phyloP scores from a whole-genome alignment of 2,888 invertebrate species.

The Eudemis profundana region DNA sequence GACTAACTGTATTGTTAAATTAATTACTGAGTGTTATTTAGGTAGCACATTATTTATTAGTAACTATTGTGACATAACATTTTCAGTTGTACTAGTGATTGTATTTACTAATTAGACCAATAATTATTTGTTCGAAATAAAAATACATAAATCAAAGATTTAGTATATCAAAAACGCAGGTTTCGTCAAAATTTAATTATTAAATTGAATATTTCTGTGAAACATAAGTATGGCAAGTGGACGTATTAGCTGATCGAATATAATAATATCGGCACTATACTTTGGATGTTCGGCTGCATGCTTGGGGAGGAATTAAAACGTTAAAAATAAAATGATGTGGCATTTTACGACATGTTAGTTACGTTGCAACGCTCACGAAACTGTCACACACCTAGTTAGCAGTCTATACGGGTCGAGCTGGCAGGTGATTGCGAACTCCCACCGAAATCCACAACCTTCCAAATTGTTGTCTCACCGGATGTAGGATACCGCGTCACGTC shows the following conservation, averaged over 20 bases:
- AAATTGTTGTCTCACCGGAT: conserved; percentile 2
- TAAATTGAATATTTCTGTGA: too few relatives aligned
- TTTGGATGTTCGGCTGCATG: background rate
- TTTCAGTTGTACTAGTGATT: too few relatives aligned
- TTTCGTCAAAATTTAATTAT: too few relatives aligned
- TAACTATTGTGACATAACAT: too few relatives aligned
- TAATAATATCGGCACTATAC: background rate
- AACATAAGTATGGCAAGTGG: too few relatives aligned
- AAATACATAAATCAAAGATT: too few relatives aligned
- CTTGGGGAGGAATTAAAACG: conserved; percentile 11
- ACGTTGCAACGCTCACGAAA: conserved; percentile 2
- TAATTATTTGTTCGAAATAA: too few relatives aligned
- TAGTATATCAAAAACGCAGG: too few relatives aligned
- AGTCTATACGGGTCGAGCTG: background rate
- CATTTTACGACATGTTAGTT: conserved; percentile 13
- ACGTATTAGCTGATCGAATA: too few relatives aligned
- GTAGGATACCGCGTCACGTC: conserved; percentile 1
- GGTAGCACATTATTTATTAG: background rate
- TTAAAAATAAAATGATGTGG: conserved; percentile 12
- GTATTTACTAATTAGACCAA: too few relatives aligned
- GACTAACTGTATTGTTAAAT: conserved; percentile 7
- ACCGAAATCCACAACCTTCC: conserved; percentile 20
- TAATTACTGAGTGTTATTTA: conserved; percentile 7
- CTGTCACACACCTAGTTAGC: conserved; percentile 27
- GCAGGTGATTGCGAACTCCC: conserved; percentile 17